Evolutionary conservation across 2,888 invertebrate species (phyloP).

Genomic region (Oscheius sp.): DNA sequence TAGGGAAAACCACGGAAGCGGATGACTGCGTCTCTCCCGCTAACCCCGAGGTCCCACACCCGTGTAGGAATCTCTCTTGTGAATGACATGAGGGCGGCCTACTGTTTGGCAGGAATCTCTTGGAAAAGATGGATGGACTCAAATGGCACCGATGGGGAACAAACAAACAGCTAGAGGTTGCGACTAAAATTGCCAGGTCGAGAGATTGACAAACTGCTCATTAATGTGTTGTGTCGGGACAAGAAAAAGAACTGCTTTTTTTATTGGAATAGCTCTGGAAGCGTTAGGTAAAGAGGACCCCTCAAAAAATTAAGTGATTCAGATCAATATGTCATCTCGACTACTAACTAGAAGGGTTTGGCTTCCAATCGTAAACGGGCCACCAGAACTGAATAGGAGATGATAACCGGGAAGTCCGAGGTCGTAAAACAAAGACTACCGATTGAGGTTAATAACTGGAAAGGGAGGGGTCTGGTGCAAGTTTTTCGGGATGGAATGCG

Average conservation of each 20-base stretch:
- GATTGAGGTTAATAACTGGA: neutral
- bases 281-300: too few species aligned
- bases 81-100: neutral
- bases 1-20: neutral
- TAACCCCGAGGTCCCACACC: neutral
- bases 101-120: too few species aligned
- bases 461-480: constrained; percentile 14
- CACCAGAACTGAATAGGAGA: neutral
- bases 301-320: constrained; percentile 4
- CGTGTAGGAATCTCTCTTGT: neutral
- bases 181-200: too few species aligned
- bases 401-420: constrained; percentile 5
- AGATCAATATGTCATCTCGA: neutral
- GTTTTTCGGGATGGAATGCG: constrained; percentile 24
- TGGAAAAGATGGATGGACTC: too few species aligned
- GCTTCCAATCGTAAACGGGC: constrained; percentile 8
- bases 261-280: too few species aligned
- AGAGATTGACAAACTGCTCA: too few species aligned
- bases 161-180: constrained; percentile 1
- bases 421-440: constrained; percentile 31
- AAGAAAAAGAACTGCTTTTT: too few species aligned
- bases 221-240: too few species aligned
- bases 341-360: neutral
- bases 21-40: neutral
- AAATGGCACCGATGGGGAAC: neutral